Evolutionary conservation across 2,888 invertebrate species (phyloP).

Genomic region (Patella ulyssiponensis): DNA sequence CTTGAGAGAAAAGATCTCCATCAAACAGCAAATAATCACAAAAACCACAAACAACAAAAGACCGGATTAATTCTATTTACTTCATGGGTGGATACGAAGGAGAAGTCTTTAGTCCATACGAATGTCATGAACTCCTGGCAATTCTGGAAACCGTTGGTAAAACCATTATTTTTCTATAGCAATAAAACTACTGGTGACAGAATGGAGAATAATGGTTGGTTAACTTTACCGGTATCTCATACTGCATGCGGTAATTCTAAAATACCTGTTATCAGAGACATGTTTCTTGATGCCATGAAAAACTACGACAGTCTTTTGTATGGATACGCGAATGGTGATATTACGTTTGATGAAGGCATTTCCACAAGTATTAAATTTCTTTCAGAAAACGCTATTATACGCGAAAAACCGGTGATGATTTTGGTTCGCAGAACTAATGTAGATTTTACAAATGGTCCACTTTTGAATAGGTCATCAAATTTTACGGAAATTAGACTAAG

Average conservation of each 20-base stretch:
- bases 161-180: conserved; percentile 23
- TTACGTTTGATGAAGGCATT: conserved; percentile 29
- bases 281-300: conserved; percentile 25
- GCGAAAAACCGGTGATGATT: conserved; percentile 22
- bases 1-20: too few relatives aligned
- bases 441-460: conserved; percentile 13
- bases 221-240: neutral
- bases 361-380: conserved; percentile 5
- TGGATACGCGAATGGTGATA: conserved; percentile 34
- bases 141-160: conserved; percentile 13
- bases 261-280: conserved; percentile 28
- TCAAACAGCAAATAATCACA: too few relatives aligned
- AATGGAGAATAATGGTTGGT: conserved; percentile 21
- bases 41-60: neutral
- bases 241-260: conserved; percentile 18
- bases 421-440: conserved; percentile 23
- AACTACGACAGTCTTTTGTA: conserved; percentile 12
- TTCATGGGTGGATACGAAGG: conserved; percentile 20
- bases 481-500: conserved; percentile 12
- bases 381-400: neutral
- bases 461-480: neutral
- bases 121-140: conserved; percentile 29
- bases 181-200: neutral
- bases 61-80: conserved; percentile 23
- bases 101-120: conserved; percentile 23